Conservation (phyloP, 2,113 vertebrate species). For the Centropus unirufus region DNA sequence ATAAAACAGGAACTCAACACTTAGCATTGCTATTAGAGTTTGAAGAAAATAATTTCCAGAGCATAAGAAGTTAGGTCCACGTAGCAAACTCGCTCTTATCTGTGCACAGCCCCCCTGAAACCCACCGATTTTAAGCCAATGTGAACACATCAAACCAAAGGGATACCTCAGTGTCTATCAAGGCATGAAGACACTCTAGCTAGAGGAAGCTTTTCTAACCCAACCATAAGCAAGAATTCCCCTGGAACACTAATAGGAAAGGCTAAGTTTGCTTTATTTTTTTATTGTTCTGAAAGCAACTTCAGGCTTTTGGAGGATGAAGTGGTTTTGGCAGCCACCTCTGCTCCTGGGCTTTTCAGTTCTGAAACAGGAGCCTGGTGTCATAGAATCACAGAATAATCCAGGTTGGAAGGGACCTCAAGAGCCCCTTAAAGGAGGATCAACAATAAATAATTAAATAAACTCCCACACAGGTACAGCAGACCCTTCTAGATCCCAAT, state of each 20-base stretch:
- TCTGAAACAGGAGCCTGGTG: background rate
- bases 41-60: background rate
- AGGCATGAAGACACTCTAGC: background rate
- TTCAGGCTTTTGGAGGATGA: background rate
- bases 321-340: background rate
- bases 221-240: background rate
- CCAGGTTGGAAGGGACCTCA: background rate
- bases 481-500: background rate
- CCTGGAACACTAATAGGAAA: background rate
- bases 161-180: background rate
- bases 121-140: background rate
- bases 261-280: too few relatives aligned
- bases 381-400: background rate
- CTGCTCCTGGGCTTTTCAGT: background rate
- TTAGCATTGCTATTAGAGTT: background rate
- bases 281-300: background rate
- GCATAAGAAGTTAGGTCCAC: background rate
- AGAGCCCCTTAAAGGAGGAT: background rate
- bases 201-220: background rate
- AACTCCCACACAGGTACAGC: background rate
- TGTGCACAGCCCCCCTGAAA: background rate
- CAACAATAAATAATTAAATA: background rate
- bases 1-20: background rate
- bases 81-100: background rate
- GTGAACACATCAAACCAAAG: background rate